These are phyloP conservation scores for Polydesmus complanatus DNA, from an alignment of 2,888 invertebrate genomes.

Conservation along the genomic window DNA sequence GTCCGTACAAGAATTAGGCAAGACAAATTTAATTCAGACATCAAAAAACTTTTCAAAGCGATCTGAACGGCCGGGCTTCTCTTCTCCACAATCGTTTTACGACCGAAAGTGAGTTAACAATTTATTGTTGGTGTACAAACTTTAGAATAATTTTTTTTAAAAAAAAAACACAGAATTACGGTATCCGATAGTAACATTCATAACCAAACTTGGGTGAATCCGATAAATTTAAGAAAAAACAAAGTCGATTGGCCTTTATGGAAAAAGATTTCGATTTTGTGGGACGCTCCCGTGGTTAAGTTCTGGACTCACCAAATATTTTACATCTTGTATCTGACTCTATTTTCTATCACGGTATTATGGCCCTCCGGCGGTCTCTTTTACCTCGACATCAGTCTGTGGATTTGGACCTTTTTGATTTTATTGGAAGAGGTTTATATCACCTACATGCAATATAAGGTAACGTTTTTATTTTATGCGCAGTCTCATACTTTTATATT, in stretches of 20 bases:
- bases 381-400: conserved; percentile 27
- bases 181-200: too few relatives aligned
- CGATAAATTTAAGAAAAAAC: too few relatives aligned
- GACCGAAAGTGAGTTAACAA: too few relatives aligned
- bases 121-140: too few relatives aligned
- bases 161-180: too few relatives aligned
- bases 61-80: too few relatives aligned
- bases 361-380: conserved; percentile 32
- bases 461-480: conserved; percentile 9
- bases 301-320: conserved; percentile 30
- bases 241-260: conserved; percentile 22
- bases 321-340: conserved; percentile 23
- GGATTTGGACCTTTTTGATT: conserved; percentile 23
- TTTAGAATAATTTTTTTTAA: too few relatives aligned
- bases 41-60: too few relatives aligned
- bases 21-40: too few relatives aligned
- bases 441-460: conserved; percentile 22
- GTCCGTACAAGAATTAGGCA: too few relatives aligned
- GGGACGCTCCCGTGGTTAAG: conserved; percentile 34
- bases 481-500: neutral
- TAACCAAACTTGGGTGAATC: too few relatives aligned
- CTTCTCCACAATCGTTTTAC: too few relatives aligned
- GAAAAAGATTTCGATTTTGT: conserved; percentile 28
- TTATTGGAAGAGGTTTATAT: conserved; percentile 19
- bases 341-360: conserved; percentile 26